Base-by-base conservation (phyloP, 1,140 invertebrate genomes). In the Lepidurus apus region DNA sequence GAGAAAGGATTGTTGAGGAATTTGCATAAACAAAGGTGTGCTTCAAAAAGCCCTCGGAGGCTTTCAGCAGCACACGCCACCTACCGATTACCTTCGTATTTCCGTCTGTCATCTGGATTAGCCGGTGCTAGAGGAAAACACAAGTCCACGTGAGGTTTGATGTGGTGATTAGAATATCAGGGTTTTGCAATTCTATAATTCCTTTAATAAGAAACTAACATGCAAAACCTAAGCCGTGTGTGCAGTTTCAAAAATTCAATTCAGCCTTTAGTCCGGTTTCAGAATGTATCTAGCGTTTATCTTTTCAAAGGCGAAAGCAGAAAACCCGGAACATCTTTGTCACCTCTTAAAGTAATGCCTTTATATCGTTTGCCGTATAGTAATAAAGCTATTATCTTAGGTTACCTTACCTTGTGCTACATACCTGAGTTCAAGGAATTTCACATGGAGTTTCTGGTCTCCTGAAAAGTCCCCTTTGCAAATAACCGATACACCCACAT, bases 1-100 rank as follows among this genome's bases (percentile, higher is more conserved):
- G 21, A 65, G 53, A 65, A 65, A 21, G 53, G 53, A 21, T n/a
- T 17, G 53, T 21, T 7, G 21, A 65, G 53, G 53, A 65, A 65
- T 65, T 65, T 65, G 53, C 53, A 65, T 65, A 65, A 65, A 65
- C 53, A 65, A 65, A 65, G 53, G 53, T 65, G 53, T 21, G 53
- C 53, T 65, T 65, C 53, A 4, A 65, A 65, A 65, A 65, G 53
- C 53, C 53, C 53, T 65, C 53, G 17, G 53, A 21, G 21, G 53
- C 7, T 65, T 65, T 65, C 21, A 65, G 53, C 3, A 65, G 7
- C 21, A 1, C 7, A 7, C 21, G 2, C 53, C 53, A 65, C 13
- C 53, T 65, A 65, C 17, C 9, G 53, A 21, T 21, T 17, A 21
- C 4, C 6, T 21, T 7, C 5, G 53, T 7, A 7, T 13, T 65